phyloP scores from a whole-genome alignment of 2,113 vertebrate genomes.

The Syngnathus floridae region DNA sequence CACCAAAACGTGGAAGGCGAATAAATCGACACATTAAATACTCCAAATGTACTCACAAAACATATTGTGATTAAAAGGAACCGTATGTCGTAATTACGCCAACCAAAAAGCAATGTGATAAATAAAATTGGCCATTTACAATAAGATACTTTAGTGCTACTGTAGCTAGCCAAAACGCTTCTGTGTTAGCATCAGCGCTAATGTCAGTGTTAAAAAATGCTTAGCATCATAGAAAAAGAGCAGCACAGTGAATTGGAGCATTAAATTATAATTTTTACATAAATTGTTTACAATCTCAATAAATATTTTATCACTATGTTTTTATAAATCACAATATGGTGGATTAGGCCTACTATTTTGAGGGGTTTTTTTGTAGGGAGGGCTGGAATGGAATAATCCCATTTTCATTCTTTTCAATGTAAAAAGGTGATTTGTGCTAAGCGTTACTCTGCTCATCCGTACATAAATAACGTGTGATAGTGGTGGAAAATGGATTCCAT shows the following conservation, averaged over 20 bases:
- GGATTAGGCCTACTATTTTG: too few species aligned
- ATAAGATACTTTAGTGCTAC: neutral
- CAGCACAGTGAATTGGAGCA: neutral
- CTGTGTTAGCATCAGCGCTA: neutral
- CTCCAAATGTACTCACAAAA: conserved; percentile 2
- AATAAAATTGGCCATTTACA: neutral
- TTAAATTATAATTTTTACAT: too few species aligned
- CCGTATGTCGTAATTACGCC: neutral
- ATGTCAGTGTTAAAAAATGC: neutral
- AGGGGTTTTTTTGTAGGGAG: too few species aligned
- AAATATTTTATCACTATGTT: too few species aligned
- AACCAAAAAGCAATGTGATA: neutral
- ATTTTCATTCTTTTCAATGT: too few species aligned
- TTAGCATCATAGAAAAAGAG: neutral
- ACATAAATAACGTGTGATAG: neutral
- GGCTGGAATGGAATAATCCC: too few species aligned
- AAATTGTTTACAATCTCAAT: too few species aligned
- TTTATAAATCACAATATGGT: too few species aligned
- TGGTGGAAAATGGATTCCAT: neutral
- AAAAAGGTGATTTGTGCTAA: too few species aligned
- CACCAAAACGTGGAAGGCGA: conserved; percentile 8
- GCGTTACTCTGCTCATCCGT: neutral
- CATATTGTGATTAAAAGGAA: conserved; percentile 4
- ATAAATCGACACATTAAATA: conserved; percentile 5
- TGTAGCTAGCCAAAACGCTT: neutral